phyloP scores from a whole-genome alignment of 2,797 vertebrate genomes.

The Ibycter americanus region DNA sequence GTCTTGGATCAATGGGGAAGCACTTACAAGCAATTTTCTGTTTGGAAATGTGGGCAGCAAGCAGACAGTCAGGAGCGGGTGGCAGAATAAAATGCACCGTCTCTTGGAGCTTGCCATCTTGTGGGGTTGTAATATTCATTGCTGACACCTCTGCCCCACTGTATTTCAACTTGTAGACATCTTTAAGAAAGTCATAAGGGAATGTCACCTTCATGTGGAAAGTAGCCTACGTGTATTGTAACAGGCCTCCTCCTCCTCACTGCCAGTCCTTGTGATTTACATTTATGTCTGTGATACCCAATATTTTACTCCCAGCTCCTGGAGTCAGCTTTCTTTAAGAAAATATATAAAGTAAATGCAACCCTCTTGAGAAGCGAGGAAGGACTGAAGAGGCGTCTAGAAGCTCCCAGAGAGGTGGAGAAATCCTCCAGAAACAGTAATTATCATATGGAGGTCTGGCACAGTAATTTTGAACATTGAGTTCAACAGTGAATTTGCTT shows the following conservation, averaged over 20 bases:
- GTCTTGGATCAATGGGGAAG: conserved; percentile 31
- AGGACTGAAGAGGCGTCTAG: background rate
- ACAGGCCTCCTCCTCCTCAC: background rate
- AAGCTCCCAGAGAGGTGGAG: background rate
- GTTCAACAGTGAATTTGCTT: background rate
- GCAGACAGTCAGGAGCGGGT: background rate
- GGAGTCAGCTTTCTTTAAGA: background rate
- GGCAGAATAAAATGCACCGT: background rate
- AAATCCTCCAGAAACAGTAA: background rate
- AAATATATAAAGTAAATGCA: background rate
- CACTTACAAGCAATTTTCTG: conserved; percentile 56
- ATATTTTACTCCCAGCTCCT: background rate
- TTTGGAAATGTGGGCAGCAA: conserved; percentile 8
- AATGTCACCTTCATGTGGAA: background rate
- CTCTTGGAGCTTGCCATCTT: background rate
- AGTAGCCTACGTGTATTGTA: background rate
- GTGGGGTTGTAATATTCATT: background rate
- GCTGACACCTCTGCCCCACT: background rate
- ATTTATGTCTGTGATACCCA: background rate
- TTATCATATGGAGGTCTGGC: background rate
- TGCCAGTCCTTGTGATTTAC: background rate
- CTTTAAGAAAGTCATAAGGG: background rate
- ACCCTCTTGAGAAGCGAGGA: background rate
- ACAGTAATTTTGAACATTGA: background rate
- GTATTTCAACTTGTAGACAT: background rate